These are phyloP conservation scores for Hermetia illucens DNA, from an alignment of 1,140 invertebrate species.

Conservation along the genomic window DNA sequence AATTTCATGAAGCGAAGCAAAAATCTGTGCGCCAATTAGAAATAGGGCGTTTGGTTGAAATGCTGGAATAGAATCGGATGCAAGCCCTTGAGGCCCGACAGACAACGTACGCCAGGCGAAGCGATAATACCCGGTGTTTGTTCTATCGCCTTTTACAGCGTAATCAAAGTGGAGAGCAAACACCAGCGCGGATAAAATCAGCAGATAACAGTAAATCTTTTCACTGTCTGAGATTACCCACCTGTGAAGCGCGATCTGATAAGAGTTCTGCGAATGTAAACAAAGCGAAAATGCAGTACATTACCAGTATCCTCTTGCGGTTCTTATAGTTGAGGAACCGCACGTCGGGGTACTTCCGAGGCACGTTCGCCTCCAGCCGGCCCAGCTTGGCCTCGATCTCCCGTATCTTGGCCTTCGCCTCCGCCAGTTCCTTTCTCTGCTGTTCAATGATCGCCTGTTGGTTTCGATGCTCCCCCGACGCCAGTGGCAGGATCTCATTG, in stretches of 20 bases:
- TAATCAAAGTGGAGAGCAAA: too few relatives aligned
- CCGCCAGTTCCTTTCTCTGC: constrained; percentile 37
- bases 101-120: too few relatives aligned
- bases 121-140: too few relatives aligned
- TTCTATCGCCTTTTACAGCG: too few relatives aligned
- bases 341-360: constrained; percentile 79
- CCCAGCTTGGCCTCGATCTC: constrained; percentile 56
- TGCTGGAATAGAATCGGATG: too few relatives aligned
- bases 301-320: constrained; percentile 77
- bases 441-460: constrained; percentile 16
- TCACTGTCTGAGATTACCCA: background rate
- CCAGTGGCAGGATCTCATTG: background rate
- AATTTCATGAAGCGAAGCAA: too few relatives aligned
- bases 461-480: constrained; percentile 7
- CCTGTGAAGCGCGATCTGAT: background rate
- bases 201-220: too few relatives aligned
- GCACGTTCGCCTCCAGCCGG: constrained; percentile 51
- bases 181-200: too few relatives aligned
- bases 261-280: background rate
- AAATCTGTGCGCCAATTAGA: too few relatives aligned
- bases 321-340: constrained; percentile 82
- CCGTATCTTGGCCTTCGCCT: constrained; percentile 45
- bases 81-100: too few relatives aligned
- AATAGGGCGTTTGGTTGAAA: too few relatives aligned
- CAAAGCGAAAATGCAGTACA: constrained; percentile 11